Base-by-base conservation (phyloP, 2,888 invertebrate species). In the Diaprepes abbreviatus region DNA sequence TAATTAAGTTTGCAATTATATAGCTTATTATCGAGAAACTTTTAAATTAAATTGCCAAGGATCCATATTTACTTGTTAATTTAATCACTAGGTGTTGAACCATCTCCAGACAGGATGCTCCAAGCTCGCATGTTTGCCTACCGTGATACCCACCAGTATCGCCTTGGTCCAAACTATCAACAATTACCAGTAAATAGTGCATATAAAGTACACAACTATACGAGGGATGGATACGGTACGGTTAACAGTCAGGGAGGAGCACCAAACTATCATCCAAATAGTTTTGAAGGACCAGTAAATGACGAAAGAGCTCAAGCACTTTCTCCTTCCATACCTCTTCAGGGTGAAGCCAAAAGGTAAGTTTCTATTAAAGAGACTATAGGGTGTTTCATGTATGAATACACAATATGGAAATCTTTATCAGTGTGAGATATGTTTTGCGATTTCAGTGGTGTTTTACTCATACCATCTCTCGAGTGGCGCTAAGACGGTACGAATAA, bases 101-200 rank as follows among this genome's bases (percentile, higher is more conserved):
- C 96, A 0, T 94, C 94, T 36, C 95, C 95, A 0, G 97, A 97
- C 83, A 94, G 94, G 84, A 93, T 97, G 93, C 87, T 97, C 71
- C 91, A 94, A 83, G 95, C 93, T 1, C 91, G 96, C 55, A 86
- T 96, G n/a, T 95, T 95, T 83, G 88, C 94, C 0, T 96, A 98
- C 84, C 89, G 90, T 0, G 97, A 98, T 84, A 95, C 98, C 0
- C 97, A 97, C 78, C 89, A 93, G 69, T 91, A 96, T 83, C 89
- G 96, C 17, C 86, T 98, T 73, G 98, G 98, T 3, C 89, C 93
- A 0, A 98, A 98, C 86, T 93, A 91, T 83, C 86, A 92, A 72
- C 97, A 97, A 83, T 88, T 98, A 36, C 95, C 97, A 0, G 95
- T 98, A n/a, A 98, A 98, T 85, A 95, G 96, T 80, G 96, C 98